phyloP scores from a whole-genome alignment of 2,113 vertebrate species.

The Ptilorrhoa leucosticta region DNA sequence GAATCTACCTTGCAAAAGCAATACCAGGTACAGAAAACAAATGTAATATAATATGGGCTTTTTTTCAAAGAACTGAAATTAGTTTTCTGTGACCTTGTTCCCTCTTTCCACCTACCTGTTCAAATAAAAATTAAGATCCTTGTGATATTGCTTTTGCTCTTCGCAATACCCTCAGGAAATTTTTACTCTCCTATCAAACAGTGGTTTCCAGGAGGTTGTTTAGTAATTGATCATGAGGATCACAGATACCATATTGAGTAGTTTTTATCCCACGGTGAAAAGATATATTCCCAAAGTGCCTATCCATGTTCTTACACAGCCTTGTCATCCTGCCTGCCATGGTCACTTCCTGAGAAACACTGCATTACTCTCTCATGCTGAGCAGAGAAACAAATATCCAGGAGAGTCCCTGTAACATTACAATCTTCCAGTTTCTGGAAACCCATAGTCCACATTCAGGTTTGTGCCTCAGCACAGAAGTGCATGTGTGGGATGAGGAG shows the following conservation, averaged over 20 bases:
- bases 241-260: fast-evolving
- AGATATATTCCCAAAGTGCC: background rate
- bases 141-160: background rate
- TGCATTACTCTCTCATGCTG: background rate
- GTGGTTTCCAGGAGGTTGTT: background rate
- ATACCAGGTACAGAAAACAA: background rate
- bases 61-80: background rate
- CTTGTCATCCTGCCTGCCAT: background rate
- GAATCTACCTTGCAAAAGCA: background rate
- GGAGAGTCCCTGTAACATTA: background rate
- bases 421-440: background rate
- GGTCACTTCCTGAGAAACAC: fast-evolving
- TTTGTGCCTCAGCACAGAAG: background rate
- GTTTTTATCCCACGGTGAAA: fast-evolving
- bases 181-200: background rate
- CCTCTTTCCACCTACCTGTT: background rate
- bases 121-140: background rate
- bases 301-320: background rate
- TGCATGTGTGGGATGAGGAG: background rate
- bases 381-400: background rate
- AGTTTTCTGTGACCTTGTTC: background rate
- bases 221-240: background rate
- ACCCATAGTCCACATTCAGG: background rate
- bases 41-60: background rate
- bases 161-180: background rate